phyloP scores from a whole-genome alignment of 1,140 invertebrate genomes.

The Drosophila novamexicana region DNA sequence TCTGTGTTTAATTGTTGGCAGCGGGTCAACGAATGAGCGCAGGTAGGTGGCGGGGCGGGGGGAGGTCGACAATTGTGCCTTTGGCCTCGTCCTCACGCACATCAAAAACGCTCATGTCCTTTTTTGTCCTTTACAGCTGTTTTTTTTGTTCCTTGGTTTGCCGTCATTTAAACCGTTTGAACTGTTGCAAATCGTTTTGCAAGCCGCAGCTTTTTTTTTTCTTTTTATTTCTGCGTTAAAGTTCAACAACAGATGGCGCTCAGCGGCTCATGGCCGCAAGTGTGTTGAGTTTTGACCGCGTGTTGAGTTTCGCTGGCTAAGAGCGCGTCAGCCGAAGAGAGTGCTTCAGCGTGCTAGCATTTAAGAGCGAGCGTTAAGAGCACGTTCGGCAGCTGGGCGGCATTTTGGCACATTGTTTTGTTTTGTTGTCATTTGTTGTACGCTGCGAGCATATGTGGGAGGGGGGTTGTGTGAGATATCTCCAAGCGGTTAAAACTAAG shows the following conservation, averaged over 20 bases:
- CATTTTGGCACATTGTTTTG: conserved; percentile 32
- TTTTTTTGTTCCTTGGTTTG: not conserved
- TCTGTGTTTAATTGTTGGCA: conserved; percentile 50
- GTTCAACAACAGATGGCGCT: conserved; percentile 30
- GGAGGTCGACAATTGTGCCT: conserved; percentile 7
- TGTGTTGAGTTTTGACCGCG: conserved; percentile 19
- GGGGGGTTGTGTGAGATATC: not conserved
- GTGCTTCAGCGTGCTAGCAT: not conserved
- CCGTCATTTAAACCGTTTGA: conserved; percentile 10
- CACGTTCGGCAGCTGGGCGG: conserved; percentile 8
- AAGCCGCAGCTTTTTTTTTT: conserved; percentile 6
- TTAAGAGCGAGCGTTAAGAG: conserved; percentile 13
- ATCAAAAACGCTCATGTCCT: not conserved
- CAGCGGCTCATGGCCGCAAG: not conserved
- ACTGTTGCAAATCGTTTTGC: conserved; percentile 19
- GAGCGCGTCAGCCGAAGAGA: not conserved
- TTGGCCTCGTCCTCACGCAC: not conserved
- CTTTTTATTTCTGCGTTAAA: not conserved
- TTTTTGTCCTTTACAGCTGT: not conserved
- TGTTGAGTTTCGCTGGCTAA: not conserved
- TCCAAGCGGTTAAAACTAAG: not conserved
- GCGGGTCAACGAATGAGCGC: conserved; percentile 26
- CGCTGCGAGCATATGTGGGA: not conserved
- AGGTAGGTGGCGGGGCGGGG: not conserved
- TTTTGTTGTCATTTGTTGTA: conserved; percentile 17